Percentiles rank a stretch among this genome's conserved stretches.
Evolutionary conservation across 2,113 vertebrate species (phyloP).

Genomic region (Sprattus sprattus): DNA sequence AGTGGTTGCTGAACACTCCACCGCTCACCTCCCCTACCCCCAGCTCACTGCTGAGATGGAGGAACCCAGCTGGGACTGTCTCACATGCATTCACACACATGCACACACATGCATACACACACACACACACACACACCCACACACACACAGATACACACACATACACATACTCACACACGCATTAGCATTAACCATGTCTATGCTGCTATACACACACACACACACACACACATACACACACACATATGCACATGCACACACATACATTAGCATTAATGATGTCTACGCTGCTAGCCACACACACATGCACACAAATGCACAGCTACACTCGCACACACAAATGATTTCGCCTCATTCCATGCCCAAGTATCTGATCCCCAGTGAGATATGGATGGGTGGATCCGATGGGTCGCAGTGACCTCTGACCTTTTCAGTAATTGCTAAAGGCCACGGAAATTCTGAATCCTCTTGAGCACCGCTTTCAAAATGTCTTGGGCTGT

Average conservation of each 20-base stretch:
- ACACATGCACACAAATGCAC: neutral
- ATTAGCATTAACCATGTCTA: no score
- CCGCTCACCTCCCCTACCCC: neutral
- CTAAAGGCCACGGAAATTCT: neutral
- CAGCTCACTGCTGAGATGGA: neutral
- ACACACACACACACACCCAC: neutral
- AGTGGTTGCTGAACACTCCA: neutral
- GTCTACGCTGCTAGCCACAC: neutral
- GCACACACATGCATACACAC: neutral
- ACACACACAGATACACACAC: neutral
- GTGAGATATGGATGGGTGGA: neutral
- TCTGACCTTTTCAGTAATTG: neutral
- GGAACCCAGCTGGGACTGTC: neutral
- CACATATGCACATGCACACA: neutral
- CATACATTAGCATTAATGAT: neutral
- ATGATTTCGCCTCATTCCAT: neutral
- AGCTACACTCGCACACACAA: neutral
- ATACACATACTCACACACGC: neutral
- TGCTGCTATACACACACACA: constrained; percentile 10
- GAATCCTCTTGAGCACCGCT: neutral
- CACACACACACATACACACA: neutral
- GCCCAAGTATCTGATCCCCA: neutral
- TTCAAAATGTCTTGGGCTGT: neutral
- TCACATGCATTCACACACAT: neutral
- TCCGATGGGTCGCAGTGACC: neutral